Conservation (phyloP, 2,113 vertebrate genomes). For the Ophiodon elongatus region DNA sequence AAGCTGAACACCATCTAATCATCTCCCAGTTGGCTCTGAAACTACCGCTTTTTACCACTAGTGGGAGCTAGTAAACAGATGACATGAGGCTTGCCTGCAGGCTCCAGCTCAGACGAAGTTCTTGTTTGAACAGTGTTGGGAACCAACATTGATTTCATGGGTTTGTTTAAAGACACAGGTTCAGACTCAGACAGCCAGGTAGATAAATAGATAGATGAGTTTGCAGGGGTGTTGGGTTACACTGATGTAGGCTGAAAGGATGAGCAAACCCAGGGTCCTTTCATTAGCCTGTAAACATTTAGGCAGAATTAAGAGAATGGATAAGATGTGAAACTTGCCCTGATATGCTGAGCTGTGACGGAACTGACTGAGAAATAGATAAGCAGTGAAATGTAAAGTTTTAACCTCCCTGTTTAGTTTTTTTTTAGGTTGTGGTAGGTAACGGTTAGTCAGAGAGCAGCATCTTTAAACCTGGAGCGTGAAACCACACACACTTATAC, state of each 20-base stretch:
- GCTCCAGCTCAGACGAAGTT: conserved; percentile 35
- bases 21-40: neutral
- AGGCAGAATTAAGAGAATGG: conserved; percentile 40
- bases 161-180: conserved; percentile 79
- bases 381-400: neutral
- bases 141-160: conserved; percentile 74
- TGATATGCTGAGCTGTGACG: conserved; percentile 12
- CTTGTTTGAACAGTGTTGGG: conserved; percentile 74
- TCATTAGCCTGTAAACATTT: conserved; percentile 66
- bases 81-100: conserved; percentile 27
- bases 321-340: conserved; percentile 37
- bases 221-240: conserved; percentile 65
- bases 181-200: conserved; percentile 72
- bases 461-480: conserved; percentile 32
- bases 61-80: conserved; percentile 80
- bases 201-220: conserved; percentile 71
- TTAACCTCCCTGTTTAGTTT: neutral
- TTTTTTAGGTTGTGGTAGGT: conserved; percentile 38
- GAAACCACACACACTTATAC: conserved; percentile 39
- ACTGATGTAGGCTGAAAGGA: conserved; percentile 63
- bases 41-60: conserved; percentile 74
- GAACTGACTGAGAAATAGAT: neutral
- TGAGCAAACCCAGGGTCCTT: conserved; percentile 57
- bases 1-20: neutral
- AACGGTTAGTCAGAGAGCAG: conserved; percentile 46